Evolutionary conservation across 30 jellyfish, hydroid and myxozoan genomes (phyloP).

Genomic region (Cassiopea andromeda): DNA sequence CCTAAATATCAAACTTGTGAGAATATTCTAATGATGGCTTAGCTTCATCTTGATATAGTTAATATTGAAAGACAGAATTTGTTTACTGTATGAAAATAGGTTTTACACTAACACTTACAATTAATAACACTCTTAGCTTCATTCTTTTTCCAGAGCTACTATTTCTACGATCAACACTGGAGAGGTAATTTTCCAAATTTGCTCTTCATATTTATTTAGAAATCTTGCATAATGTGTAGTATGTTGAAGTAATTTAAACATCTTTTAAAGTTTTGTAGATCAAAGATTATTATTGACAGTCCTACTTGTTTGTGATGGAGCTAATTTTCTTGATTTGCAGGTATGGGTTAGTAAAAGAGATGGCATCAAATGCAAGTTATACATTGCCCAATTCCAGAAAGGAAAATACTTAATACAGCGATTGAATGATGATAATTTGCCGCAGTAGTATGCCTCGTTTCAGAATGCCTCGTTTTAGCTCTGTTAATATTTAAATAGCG

Average conservation of each 20-base stretch:
- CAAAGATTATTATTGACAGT: too few species aligned
- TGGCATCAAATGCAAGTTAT: conserved; percentile 89
- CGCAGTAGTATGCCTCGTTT: not conserved
- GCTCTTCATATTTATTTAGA: not conserved
- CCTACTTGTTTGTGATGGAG: not conserved
- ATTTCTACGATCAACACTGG: conserved; percentile 91
- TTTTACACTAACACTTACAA: too few species aligned
- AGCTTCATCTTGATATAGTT: too few species aligned
- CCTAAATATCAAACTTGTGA: too few species aligned
- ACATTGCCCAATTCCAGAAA: conserved; percentile 94
- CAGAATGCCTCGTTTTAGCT: not conserved
- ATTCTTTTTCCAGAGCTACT: conserved; percentile 80
- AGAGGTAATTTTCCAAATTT: conserved; percentile 70
- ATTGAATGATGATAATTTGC: conserved; percentile 12
- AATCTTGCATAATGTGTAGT: not conserved
- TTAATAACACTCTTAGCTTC: not conserved
- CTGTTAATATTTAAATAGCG: not conserved
- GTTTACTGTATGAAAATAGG: too few species aligned
- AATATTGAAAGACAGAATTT: too few species aligned
- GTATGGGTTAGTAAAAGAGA: conserved; percentile 97
- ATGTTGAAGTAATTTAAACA: too few species aligned
- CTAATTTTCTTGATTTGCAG: conserved; percentile 11
- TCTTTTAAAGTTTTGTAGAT: too few species aligned
- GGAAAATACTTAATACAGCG: conserved; percentile 89
- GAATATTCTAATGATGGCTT: too few species aligned